Evolutionary conservation across 2,113 vertebrate genomes (phyloP), one percentile per base, ranked within the genome.

Genomic region (Pseudolaguvia tuberculata): DNA sequence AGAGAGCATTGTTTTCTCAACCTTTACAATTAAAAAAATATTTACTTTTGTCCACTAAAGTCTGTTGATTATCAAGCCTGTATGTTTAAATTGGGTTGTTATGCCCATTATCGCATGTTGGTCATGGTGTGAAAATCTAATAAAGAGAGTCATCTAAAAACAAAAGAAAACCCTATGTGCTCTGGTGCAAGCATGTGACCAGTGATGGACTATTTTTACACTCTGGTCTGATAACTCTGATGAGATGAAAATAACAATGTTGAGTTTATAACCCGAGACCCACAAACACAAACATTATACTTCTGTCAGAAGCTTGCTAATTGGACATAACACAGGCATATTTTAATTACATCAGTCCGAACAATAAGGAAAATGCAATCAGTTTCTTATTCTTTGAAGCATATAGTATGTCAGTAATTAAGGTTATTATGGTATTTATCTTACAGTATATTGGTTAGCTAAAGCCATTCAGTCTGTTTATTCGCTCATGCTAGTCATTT

Each of bases 311-410:
- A 82, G 71, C 78, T 77, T 50, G 20, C 83, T 89, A 88, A 89
- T 85, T 87, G 78, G 84, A 85, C 74, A 80, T 73, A 84, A 56
- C 65, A 80, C 77, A 81, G 76, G 84, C 82, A 77, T 80, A 73
- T 84, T 79, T 85, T 89, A 89, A 89, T 90, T 86, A 85, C 82
- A 88, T 88, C 71, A 86, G 61, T 78, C 81, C 75, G 72, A 82
- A 85, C 58, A 63, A 53, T 66, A 82, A 55, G 68, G 77, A 81
- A 87, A 87, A 89, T 87, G 66, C 85, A 81, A 76, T 78, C 79
- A 78, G 78, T 78, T 84, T 84, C 71, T 58, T 78, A 62, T 66
- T 80, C 75, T 79, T 73, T 84, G 77, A 85, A 85, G 87, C 70
- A 85, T 83, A 77, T 21, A 71, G 52, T 81, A 77, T 82, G 80